These are phyloP conservation scores for Coelopa frigida DNA, from an alignment of 1,140 invertebrate species.

Conservation along the genomic window DNA sequence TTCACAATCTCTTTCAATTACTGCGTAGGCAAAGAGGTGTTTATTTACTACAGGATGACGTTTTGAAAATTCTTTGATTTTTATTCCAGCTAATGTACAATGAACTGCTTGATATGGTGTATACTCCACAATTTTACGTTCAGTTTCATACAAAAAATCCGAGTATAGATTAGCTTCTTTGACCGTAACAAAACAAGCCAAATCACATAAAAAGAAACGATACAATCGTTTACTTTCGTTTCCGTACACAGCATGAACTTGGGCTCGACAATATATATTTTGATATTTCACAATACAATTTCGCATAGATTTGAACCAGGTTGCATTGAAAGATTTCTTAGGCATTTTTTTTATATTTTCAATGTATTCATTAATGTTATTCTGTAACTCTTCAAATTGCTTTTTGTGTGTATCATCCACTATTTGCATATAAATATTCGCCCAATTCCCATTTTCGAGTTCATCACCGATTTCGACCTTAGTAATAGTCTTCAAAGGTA, in stretches of 20 bases:
- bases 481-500: slow-evolving; percentile 8
- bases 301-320: slow-evolving; percentile 8
- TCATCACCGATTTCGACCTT: slow-evolving; percentile 14
- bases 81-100: slow-evolving; percentile 10
- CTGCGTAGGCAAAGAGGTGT: slow-evolving; percentile 10
- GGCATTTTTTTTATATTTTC: background rate
- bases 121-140: slow-evolving; percentile 10
- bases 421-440: slow-evolving; percentile 11
- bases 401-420: background rate
- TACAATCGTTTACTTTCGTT: background rate
- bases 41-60: slow-evolving; percentile 3
- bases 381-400: slow-evolving; percentile 4
- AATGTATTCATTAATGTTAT: slow-evolving; percentile 3
- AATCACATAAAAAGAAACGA: slow-evolving; percentile 15
- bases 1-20: background rate
- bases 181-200: slow-evolving; percentile 8
- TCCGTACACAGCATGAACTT: slow-evolving; percentile 5
- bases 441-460: slow-evolving; percentile 12
- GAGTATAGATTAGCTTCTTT: slow-evolving; percentile 9
- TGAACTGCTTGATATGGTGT: slow-evolving; percentile 13
- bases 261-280: slow-evolving; percentile 10
- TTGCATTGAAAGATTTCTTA: background rate
- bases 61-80: slow-evolving; percentile 6
- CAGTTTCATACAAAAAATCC: slow-evolving; percentile 14
- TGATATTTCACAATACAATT: slow-evolving; percentile 14